These are phyloP conservation scores for Sebastes minor DNA, from an alignment of 2,797 vertebrate genomes.

Conservation along the genomic window DNA sequence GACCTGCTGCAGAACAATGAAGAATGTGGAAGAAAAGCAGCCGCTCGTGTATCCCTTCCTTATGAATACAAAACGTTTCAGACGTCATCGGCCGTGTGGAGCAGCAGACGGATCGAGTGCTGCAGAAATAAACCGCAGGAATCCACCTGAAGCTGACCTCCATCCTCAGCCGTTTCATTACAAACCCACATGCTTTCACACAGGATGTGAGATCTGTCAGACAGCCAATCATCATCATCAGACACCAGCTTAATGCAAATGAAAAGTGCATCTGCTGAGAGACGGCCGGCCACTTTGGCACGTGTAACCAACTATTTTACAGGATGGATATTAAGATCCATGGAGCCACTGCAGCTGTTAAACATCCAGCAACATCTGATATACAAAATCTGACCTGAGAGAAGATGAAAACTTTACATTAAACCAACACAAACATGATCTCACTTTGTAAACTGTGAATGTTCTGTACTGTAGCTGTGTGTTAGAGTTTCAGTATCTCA, in stretches of 20 bases:
- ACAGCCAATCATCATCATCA: conserved; percentile 17
- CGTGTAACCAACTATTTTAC: background rate
- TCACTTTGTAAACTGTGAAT: background rate
- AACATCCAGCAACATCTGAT: background rate
- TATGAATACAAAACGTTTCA: background rate
- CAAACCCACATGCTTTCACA: background rate
- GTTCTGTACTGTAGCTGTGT: background rate
- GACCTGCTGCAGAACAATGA: background rate
- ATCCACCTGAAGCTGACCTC: background rate
- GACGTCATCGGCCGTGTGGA: background rate
- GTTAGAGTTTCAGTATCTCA: background rate
- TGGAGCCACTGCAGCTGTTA: background rate
- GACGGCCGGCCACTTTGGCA: background rate
- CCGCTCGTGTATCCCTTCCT: background rate
- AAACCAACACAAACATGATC: background rate
- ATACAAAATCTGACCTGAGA: background rate
- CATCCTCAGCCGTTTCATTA: background rate
- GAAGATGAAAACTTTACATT: conserved; percentile 2
- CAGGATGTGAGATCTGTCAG: background rate
- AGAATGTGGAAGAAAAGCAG: background rate
- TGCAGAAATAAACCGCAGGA: conserved; percentile 8
- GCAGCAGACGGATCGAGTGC: background rate
- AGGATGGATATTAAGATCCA: background rate
- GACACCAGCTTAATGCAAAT: background rate
- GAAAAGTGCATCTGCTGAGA: conserved; percentile 6